A percentile compares a stretch with the other conserved stretches of the same genome.
Evolutionary conservation across 2,797 vertebrate genomes (phyloP).

Genomic region (Molossus molossus): DNA sequence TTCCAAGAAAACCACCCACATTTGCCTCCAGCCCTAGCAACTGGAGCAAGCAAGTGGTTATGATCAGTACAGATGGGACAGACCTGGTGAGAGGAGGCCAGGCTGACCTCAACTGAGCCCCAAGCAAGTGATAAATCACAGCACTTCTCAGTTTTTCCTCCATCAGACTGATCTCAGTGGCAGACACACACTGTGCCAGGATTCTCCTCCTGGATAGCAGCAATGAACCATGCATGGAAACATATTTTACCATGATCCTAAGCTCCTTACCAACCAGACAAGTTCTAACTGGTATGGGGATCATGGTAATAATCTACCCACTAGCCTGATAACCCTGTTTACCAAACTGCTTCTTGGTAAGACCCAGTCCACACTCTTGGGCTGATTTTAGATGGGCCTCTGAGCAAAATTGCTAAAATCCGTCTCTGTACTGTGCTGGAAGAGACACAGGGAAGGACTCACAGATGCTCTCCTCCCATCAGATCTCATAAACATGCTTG

Average conservation of each 20-base stretch:
- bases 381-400: constrained; percentile 8
- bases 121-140: not conserved
- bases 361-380: not conserved
- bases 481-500: constrained; percentile 14
- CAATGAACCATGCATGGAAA: not conserved
- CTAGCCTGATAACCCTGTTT: not conserved
- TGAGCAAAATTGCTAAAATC: constrained; percentile 24
- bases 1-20: not conserved
- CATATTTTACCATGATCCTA: not conserved
- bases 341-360: constrained; percentile 17
- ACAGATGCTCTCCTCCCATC: not conserved
- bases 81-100: not conserved
- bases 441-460: not conserved
- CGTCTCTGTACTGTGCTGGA: not conserved
- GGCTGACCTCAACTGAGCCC: not conserved
- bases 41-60: constrained; percentile 13
- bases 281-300: not conserved
- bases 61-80: not conserved
- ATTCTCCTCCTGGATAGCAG: not conserved
- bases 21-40: not conserved
- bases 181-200: not conserved
- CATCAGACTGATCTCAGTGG: not conserved
- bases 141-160: not conserved
- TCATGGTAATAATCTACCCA: not conserved
- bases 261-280: not conserved